These are phyloP conservation scores for Porites lutea DNA, from an alignment of 64 coral and sea anemone species.

Conservation along the genomic window DNA sequence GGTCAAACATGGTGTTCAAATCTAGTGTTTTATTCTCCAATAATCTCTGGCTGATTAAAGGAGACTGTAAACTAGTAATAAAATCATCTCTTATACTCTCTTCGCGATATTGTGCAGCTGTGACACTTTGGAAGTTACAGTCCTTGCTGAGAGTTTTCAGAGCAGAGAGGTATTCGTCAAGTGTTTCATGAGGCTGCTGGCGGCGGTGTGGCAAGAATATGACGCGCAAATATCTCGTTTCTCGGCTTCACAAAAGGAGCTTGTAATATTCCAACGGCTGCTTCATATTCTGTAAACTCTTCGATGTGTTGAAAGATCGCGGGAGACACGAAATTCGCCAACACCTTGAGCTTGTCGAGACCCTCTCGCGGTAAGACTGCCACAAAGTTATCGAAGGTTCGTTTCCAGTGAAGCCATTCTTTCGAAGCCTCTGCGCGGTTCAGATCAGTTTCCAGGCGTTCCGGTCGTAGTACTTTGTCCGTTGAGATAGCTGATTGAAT, in stretches of 20 bases:
- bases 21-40: constrained; percentile 8
- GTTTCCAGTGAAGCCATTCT: no score
- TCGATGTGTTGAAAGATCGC: constrained; percentile 64
- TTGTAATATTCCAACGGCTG: constrained; percentile 40
- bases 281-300: constrained; percentile 32
- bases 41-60: not conserved
- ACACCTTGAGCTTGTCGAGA: constrained; percentile 18
- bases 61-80: constrained; percentile 15
- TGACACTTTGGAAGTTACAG: constrained; percentile 25
- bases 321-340: constrained; percentile 41
- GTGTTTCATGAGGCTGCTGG: constrained; percentile 20
- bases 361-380: constrained; percentile 32
- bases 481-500: not conserved
- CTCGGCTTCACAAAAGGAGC: constrained; percentile 37
- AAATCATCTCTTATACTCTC: constrained; percentile 25
- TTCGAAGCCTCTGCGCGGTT: not conserved
- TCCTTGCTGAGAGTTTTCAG: constrained; percentile 47
- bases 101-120: constrained; percentile 19
- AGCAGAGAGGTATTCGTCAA: constrained; percentile 24
- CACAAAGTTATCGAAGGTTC: not conserved
- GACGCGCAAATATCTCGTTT: constrained; percentile 35
- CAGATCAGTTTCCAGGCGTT: not conserved
- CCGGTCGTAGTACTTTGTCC: not conserved
- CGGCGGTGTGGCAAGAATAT: constrained; percentile 27
- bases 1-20: not conserved